Evolutionary conservation across 2,888 invertebrate species (phyloP).

Genomic region (Dasypolia templi): DNA sequence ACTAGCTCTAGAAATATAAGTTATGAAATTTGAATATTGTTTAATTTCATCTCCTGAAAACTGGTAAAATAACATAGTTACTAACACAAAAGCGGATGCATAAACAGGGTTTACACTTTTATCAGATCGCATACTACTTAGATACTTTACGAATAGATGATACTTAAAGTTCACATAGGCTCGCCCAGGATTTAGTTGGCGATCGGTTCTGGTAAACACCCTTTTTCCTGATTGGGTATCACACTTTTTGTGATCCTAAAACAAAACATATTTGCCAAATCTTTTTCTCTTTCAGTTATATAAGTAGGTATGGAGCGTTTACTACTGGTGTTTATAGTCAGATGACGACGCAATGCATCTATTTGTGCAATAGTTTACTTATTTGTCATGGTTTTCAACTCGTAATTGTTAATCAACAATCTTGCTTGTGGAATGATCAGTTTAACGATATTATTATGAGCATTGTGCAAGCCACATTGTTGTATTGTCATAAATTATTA

Average conservation of each 20-base stretch:
- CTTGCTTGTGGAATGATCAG: conserved; percentile 26
- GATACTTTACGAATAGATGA: not conserved
- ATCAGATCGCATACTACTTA: too few species aligned
- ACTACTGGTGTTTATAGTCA: not conserved
- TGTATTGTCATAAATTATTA: not conserved
- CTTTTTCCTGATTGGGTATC: not conserved
- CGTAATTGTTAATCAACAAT: conserved; percentile 38
- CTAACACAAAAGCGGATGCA: not conserved
- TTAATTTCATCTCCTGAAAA: too few species aligned
- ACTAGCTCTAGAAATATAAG: too few species aligned
- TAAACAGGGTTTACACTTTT: not conserved
- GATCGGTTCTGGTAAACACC: not conserved
- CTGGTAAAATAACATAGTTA: too few species aligned
- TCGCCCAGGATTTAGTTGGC: not conserved
- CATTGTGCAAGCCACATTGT: not conserved
- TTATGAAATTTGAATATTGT: too few species aligned
- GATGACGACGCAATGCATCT: conserved; percentile 13
- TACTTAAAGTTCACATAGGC: not conserved
- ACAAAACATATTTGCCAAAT: too few species aligned
- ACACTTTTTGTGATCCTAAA: not conserved
- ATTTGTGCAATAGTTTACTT: conserved; percentile 33
- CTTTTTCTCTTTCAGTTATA: not conserved
- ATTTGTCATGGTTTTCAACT: conserved; percentile 21
- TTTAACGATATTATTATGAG: conserved; percentile 9
- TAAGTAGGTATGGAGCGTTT: not conserved